Evolutionary conservation across 2,113 vertebrate genomes (phyloP), one percentile per base, ranked within the genome.

Genomic region (Gambusia affinis): DNA sequence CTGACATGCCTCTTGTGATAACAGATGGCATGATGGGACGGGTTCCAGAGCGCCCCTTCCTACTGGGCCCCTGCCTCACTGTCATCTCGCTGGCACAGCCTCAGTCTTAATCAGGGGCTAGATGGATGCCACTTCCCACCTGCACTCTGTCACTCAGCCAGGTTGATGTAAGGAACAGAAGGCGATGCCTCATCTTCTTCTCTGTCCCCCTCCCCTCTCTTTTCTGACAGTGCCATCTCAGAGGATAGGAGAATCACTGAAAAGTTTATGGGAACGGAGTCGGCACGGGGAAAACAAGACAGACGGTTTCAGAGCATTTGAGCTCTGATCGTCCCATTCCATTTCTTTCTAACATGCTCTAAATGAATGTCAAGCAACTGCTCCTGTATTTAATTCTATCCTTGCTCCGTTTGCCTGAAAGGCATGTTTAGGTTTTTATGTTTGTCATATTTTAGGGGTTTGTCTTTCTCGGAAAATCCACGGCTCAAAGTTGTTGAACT

Each of bases 1-100:
- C 14, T 74, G 82, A 83, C 31, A 37, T 31, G 79, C 80, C 78
- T 76, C 76, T 37, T 66, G 72, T 79, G 47, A 83, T 73, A 93
- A 85, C 93, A 94, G 91, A 93, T 92, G 93, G 92, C 76, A 57
- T 60, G 68, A 35, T 68, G 77, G 86, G 79, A 90, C 27, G 24
- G 29, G 33, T 70, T 90, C 81, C 85, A 88, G 64, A 72, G 72
- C 7, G 70, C 19, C 60, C 64, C 65, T 70, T 79, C 67, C 60
- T 63, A 64, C 76, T 5, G 17, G 60, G 68, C 63, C 76, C 54
- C 63, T 24, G 60, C 75, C 51, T 64, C 14, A 12, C 77, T 86
- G 80, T 86, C 85, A 83, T 75, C 81, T 88, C 29, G 5, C 81
- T 86, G 84, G 78, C 87, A 82, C 30, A 64, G 72, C 76, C 76